Evolutionary conservation across 2,797 vertebrate species (phyloP).

Genomic region (Gymnopithys bicolor): DNA sequence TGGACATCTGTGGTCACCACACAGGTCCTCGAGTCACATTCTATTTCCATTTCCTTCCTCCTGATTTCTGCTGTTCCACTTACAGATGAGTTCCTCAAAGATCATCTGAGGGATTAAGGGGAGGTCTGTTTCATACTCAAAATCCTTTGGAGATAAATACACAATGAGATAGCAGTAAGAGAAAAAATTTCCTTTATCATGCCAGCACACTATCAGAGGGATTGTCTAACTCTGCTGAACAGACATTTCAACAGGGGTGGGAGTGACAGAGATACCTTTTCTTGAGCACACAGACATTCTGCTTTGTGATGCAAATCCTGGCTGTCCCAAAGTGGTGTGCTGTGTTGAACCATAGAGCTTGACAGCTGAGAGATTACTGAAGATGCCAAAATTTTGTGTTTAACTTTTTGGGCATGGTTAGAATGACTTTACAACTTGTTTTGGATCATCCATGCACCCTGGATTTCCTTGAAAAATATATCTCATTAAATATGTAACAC

Average conservation of each 20-base stretch:
- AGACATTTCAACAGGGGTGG: neutral
- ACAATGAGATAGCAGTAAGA: neutral
- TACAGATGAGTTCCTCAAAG: neutral
- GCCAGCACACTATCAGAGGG: neutral
- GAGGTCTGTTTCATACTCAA: neutral
- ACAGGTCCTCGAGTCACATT: neutral
- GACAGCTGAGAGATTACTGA: neutral
- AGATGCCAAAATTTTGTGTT: fast-evolving
- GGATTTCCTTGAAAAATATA: neutral
- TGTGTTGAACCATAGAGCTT: neutral
- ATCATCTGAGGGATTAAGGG: neutral
- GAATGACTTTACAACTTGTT: neutral
- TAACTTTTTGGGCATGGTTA: neutral
- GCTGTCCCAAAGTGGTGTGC: neutral
- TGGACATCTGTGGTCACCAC: neutral
- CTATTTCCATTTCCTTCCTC: slow-evolving; percentile 9
- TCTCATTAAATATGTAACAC: neutral
- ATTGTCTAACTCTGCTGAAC: neutral
- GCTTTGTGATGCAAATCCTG: neutral
- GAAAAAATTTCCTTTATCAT: neutral
- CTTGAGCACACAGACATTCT: neutral
- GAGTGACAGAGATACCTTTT: neutral
- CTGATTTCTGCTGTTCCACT: neutral
- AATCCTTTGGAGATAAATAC: neutral
- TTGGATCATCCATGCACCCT: neutral